These are phyloP conservation scores for Drosophila carrolli DNA, from an alignment of 1,140 invertebrate species.

Conservation along the genomic window DNA sequence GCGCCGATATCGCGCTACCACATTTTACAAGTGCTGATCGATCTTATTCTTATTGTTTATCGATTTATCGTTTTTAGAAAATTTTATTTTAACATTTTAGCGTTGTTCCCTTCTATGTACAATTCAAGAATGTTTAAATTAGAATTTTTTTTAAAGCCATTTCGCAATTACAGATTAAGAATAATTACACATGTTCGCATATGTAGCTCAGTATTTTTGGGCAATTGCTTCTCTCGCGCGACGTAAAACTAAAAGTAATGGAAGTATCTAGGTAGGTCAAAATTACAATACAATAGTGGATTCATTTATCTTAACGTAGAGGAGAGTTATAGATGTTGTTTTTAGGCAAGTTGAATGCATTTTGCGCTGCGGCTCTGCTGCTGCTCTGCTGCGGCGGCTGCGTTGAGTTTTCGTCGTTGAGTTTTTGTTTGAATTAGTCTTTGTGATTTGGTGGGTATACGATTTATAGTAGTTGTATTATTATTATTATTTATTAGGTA, in stretches of 20 bases:
- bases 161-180: conserved; percentile 50
- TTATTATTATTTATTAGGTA: conserved; percentile 38
- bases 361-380: conserved; percentile 63
- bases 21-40: conserved; percentile 37
- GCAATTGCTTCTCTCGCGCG: conserved; percentile 43
- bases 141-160: conserved; percentile 75
- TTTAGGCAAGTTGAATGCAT: conserved; percentile 75
- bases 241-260: conserved; percentile 72
- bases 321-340: conserved; percentile 41
- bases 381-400: conserved; percentile 49
- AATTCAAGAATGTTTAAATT: conserved; percentile 77
- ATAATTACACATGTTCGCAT: conserved; percentile 43
- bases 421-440: conserved; percentile 76
- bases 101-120: conserved; percentile 64
- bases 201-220: conserved; percentile 48
- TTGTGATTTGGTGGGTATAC: conserved; percentile 79
- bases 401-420: conserved; percentile 74
- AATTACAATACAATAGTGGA: conserved; percentile 51
- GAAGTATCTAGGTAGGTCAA: conserved; percentile 65
- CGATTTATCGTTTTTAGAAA: conserved; percentile 39
- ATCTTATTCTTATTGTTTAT: conserved; percentile 39
- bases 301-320: conserved; percentile 63
- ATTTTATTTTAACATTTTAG: conserved; percentile 58
- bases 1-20: conserved; percentile 35
- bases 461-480: conserved; percentile 60